phyloP scores from a whole-genome alignment of 2,888 invertebrate genomes.

The Carcina quercana region DNA sequence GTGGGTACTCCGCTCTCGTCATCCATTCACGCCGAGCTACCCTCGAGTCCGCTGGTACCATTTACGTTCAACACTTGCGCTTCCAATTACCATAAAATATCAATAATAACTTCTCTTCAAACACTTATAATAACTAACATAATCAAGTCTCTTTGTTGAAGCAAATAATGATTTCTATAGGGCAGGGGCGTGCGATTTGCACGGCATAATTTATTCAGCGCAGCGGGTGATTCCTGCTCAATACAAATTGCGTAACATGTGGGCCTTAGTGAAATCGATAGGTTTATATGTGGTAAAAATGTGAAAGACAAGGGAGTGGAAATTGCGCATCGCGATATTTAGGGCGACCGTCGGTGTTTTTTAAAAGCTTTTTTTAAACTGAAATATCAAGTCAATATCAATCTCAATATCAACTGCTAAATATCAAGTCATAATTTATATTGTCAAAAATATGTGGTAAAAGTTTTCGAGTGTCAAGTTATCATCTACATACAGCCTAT shows the following conservation, averaged over 20 bases:
- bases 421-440: too few species aligned
- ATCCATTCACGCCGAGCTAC: not conserved
- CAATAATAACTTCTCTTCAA: slow-evolving; percentile 23
- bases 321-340: too few species aligned
- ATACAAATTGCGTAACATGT: slow-evolving; percentile 68
- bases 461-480: too few species aligned
- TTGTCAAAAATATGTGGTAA: too few species aligned
- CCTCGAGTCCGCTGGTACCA: too few species aligned
- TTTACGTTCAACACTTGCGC: slow-evolving; percentile 35
- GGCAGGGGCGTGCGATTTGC: slow-evolving; percentile 47
- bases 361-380: too few species aligned
- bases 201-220: slow-evolving; percentile 51
- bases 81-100: slow-evolving; percentile 41
- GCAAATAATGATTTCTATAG: slow-evolving; percentile 47
- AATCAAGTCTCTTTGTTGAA: slow-evolving; percentile 61
- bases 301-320: not conserved
- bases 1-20: too few species aligned
- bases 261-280: slow-evolving; percentile 44
- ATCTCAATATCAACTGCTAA: too few species aligned
- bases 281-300: slow-evolving; percentile 14
- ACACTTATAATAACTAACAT: slow-evolving; percentile 47
- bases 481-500: too few species aligned
- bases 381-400: too few species aligned
- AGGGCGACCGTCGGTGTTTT: too few species aligned
- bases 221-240: slow-evolving; percentile 57